phyloP scores from a whole-genome alignment of 2,113 vertebrate genomes.

The Siniperca chuatsi region DNA sequence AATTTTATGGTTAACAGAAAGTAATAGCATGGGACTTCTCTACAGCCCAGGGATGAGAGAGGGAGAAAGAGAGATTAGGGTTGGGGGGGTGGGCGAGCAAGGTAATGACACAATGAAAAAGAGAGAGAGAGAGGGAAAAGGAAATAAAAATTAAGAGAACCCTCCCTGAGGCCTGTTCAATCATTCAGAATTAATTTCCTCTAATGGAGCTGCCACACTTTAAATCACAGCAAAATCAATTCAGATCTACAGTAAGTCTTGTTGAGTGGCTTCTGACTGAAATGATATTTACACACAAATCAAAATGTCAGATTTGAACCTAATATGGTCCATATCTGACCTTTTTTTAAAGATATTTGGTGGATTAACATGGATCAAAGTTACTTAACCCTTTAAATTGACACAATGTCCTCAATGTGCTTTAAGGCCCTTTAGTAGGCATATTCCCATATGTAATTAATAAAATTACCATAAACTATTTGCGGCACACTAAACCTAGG shows the following conservation, averaged over 20 bases:
- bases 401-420: neutral
- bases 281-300: slow-evolving; percentile 21
- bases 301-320: neutral
- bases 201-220: slow-evolving; percentile 38
- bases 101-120: neutral
- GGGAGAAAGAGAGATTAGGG: neutral
- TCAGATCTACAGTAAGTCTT: slow-evolving; percentile 16
- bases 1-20: slow-evolving; percentile 17
- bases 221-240: slow-evolving; percentile 48
- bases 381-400: neutral
- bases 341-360: neutral
- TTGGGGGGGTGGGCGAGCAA: neutral
- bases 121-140: slow-evolving; percentile 5
- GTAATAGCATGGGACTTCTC: neutral
- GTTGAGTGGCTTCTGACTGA: neutral
- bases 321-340: neutral
- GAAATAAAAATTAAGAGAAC: neutral
- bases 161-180: slow-evolving; percentile 19
- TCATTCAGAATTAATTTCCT: slow-evolving; percentile 52
- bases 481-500: neutral
- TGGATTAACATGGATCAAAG: neutral
- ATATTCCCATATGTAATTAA: neutral
- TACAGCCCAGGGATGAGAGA: neutral
- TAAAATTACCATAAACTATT: neutral
- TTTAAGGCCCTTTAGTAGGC: neutral